Evolutionary conservation across 2,888 invertebrate species (phyloP).

Genomic region (Rosalia funebris): DNA sequence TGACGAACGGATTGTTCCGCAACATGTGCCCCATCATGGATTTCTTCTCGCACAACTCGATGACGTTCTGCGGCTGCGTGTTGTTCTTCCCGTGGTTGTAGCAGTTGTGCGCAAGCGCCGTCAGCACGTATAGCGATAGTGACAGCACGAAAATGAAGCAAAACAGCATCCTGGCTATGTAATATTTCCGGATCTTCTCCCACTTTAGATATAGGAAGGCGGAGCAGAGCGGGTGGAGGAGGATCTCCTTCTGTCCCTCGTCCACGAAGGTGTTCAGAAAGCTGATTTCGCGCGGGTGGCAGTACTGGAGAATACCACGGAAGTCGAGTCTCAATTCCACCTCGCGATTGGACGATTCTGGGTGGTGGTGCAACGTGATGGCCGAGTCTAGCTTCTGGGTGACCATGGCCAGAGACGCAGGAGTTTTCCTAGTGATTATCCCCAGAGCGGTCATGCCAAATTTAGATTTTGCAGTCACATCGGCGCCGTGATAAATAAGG

Average conservation of each 20-base stretch:
- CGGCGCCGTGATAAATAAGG: conserved; percentile 84
- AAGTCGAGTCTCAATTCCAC: conserved; percentile 86
- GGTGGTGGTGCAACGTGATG: conserved; percentile 80
- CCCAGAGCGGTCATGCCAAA: conserved; percentile 88
- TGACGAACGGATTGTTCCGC: conserved; percentile 78
- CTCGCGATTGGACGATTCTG: conserved; percentile 80
- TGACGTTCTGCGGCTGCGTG: conserved; percentile 75
- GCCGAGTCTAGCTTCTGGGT: conserved; percentile 84
- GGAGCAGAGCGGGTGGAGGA: conserved; percentile 87
- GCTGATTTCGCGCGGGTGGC: conserved; percentile 85
- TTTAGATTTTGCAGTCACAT: conserved; percentile 88
- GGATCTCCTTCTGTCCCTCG: conserved; percentile 87
- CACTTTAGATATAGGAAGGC: conserved; percentile 89
- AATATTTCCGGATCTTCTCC: conserved; percentile 90
- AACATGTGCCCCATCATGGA: conserved; percentile 81
- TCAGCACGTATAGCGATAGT: conserved; percentile 83
- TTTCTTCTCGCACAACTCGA: conserved; percentile 80
- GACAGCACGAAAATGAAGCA: conserved; percentile 84
- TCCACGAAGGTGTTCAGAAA: conserved; percentile 88
- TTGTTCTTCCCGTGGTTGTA: conserved; percentile 83
- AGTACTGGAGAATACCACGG: conserved; percentile 82
- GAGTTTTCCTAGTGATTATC: conserved; percentile 87
- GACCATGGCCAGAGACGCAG: conserved; percentile 84
- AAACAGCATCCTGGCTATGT: conserved; percentile 80
- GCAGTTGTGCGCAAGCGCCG: conserved; percentile 85